phyloP scores from a whole-genome alignment of 2,797 vertebrate species.

The Neopelma chrysocephalum region DNA sequence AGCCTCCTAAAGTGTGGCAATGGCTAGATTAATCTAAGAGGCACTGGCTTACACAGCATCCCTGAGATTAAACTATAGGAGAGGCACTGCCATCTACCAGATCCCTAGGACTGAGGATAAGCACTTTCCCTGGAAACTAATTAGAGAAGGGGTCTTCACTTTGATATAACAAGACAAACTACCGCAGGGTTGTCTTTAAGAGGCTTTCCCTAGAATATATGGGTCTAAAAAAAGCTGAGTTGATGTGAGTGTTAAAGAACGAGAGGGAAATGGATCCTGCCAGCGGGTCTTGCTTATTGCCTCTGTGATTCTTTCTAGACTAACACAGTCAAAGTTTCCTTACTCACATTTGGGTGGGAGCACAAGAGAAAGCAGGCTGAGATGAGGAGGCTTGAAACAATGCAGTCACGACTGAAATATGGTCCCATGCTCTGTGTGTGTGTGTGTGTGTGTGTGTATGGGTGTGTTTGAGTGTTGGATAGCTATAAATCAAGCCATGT shows the following conservation, averaged over 20 bases:
- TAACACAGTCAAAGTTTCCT: slow-evolving; percentile 66
- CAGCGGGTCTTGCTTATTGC: slow-evolving; percentile 58
- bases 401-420: neutral
- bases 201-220: slow-evolving; percentile 11
- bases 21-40: neutral
- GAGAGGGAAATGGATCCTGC: slow-evolving; percentile 60
- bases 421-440: neutral
- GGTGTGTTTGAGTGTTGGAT: neutral
- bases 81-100: neutral
- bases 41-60: neutral
- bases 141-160: neutral
- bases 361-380: neutral
- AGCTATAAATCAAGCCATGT: neutral
- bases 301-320: slow-evolving; percentile 50
- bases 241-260: neutral
- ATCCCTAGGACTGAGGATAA: neutral
- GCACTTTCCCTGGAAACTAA: neutral
- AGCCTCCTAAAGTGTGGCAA: neutral
- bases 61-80: neutral
- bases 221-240: neutral
- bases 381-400: neutral
- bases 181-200: neutral
- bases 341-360: slow-evolving; percentile 31
- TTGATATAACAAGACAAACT: neutral
- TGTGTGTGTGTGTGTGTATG: neutral